Evolutionary conservation across 1,140 invertebrate species (phyloP).

Genomic region (Drosophila albomicans): DNA sequence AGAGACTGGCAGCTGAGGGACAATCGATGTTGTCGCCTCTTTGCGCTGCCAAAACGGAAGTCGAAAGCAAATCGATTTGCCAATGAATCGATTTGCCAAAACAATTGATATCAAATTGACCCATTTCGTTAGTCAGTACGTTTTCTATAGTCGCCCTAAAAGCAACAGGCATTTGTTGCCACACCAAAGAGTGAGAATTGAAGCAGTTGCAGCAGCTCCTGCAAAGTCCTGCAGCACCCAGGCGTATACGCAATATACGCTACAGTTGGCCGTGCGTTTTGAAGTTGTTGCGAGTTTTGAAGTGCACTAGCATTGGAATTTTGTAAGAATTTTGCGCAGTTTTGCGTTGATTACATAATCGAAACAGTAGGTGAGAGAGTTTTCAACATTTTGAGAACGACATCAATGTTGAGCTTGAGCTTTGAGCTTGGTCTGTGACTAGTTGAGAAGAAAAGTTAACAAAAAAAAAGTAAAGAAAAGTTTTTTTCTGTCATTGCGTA

Average conservation of each 20-base stretch:
- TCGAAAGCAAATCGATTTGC: not conserved
- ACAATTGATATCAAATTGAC: constrained; percentile 77
- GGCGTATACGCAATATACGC: constrained; percentile 29
- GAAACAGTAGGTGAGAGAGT: constrained; percentile 11
- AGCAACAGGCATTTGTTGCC: constrained; percentile 66
- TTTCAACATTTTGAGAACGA: not conserved
- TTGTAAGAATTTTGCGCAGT: constrained; percentile 60
- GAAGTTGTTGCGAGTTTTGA: constrained; percentile 50
- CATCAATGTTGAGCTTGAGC: not conserved
- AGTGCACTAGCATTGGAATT: not conserved
- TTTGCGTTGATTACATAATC: constrained; percentile 68
- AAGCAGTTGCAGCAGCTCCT: constrained; percentile 26
- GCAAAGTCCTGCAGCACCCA: constrained; percentile 39
- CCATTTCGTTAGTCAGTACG: constrained; percentile 74
- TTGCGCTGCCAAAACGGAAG: constrained; percentile 69
- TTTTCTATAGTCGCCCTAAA: constrained; percentile 66
- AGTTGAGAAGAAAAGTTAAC: not conserved
- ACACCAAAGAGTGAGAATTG: not conserved
- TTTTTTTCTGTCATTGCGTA: constrained; percentile 42
- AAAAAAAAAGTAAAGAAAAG: not conserved
- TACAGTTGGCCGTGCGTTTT: not conserved
- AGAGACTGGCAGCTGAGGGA: constrained; percentile 41
- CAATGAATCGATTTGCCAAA: constrained; percentile 56
- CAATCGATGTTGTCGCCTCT: constrained; percentile 40
- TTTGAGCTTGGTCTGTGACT: constrained; percentile 3